Base-by-base conservation (phyloP, 2,888 invertebrate species). In the Melanchra persicariae region DNA sequence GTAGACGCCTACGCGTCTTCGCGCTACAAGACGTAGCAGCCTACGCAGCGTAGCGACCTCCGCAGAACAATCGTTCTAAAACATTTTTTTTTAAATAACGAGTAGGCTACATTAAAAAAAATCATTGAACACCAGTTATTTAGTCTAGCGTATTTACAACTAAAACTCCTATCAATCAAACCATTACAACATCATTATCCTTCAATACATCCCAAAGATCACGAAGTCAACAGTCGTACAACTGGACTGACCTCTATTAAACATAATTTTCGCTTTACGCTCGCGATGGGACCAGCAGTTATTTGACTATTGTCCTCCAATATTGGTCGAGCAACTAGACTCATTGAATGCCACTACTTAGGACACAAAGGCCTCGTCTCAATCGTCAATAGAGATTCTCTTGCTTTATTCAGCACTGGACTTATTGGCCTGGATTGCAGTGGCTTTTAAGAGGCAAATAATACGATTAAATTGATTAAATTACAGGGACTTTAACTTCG, bases 261-360 rank as follows among this genome's bases (percentile, higher is more conserved):
- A 81, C 74, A 79, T 79, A 72, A 80, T 77, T 82, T 85, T 77
- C 78, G 76, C 79, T 75, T 81, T 79, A 74, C 74, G 58, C 81
- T 69, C 64, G 67, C 57, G 82, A 80, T 69, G 66, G 65, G 74
- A 79, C 61, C 68, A 34, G 77, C 77, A 69, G 81, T 89, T 86
- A 90, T 90, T 88, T 87, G 83, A 77, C 93, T 89, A 94, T 95
- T 95, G 94, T 95, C 91, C 92, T 91, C 94, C 91, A 93, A 93
- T 94, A 92, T 90, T 89, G 92, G 90, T 77, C 88, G 86, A 84
- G 81, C 85, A 81, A 83, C 89, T 88, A 87, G 89, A 81, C 87
- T 86, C 83, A 91, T 91, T 91, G 84, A 91, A 89, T 87, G 84
- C 84, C 63, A 85, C 90, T 91, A 90, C 90, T 90, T 88, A 89